Percentiles rank a stretch among this genome's conserved stretches.
phyloP scores from a whole-genome alignment of 2,888 invertebrate species.

The Scaptomyza caliginosa region DNA sequence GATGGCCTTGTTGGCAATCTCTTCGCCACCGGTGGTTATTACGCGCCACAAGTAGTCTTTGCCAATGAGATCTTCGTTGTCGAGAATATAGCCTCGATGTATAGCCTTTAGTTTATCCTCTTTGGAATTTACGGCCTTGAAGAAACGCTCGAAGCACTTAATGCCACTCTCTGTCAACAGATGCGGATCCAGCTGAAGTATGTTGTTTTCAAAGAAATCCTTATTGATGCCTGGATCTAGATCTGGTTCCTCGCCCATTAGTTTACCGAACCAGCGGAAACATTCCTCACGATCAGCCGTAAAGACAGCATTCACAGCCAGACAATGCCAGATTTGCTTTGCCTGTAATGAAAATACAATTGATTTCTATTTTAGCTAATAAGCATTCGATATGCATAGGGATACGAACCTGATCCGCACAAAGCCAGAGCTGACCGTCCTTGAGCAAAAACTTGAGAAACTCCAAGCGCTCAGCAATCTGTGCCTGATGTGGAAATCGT shows the following conservation, averaged over 20 bases:
- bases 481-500: conserved; percentile 94
- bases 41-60: conserved; percentile 98
- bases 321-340: conserved; percentile 97
- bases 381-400: neutral
- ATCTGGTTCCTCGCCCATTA: conserved; percentile 98
- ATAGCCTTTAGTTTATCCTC: conserved; percentile 96
- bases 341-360: conserved; percentile 84
- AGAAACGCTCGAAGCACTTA: conserved; percentile 90
- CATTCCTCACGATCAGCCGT: conserved; percentile 97
- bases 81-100: conserved; percentile 93
- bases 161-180: conserved; percentile 97
- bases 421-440: conserved; percentile 98
- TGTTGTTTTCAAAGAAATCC: conserved; percentile 97
- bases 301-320: conserved; percentile 97
- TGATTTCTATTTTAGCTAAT: conserved; percentile 21
- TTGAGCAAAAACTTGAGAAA: conserved; percentile 96
- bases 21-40: conserved; percentile 95
- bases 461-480: conserved; percentile 96
- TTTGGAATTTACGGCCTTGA: conserved; percentile 94
- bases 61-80: conserved; percentile 97
- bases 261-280: conserved; percentile 98
- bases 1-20: conserved; percentile 96
- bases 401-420: conserved; percentile 90
- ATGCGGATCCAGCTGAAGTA: conserved; percentile 95
- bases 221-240: conserved; percentile 97